These are phyloP conservation scores for Sesamia inferens DNA, from an alignment of 2,888 invertebrate species.

Conservation along the genomic window DNA sequence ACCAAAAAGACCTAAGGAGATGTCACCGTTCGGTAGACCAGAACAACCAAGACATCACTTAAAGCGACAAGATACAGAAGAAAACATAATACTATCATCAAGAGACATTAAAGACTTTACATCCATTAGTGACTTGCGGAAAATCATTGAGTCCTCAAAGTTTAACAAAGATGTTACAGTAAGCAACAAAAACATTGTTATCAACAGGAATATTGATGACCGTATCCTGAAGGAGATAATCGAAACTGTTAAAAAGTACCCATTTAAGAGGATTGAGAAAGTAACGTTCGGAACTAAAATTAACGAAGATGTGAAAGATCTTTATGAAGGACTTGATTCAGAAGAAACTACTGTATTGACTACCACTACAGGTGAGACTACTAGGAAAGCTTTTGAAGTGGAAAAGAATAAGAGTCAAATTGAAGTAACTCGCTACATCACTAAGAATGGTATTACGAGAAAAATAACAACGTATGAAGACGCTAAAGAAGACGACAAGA, in stretches of 20 bases:
- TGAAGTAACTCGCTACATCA: constrained; percentile 87
- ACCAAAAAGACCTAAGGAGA: constrained; percentile 82
- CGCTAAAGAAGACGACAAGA: constrained; percentile 87
- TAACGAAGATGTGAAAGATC: constrained; percentile 90
- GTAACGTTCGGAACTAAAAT: constrained; percentile 90
- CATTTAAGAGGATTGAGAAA: constrained; percentile 87
- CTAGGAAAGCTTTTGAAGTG: constrained; percentile 85
- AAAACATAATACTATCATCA: constrained; percentile 87
- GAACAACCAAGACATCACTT: constrained; percentile 85
- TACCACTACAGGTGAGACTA: constrained; percentile 80
- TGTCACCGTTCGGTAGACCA: constrained; percentile 84
- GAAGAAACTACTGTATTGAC: constrained; percentile 82
- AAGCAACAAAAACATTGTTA: constrained; percentile 86
- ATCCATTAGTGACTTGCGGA: constrained; percentile 85
- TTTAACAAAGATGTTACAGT: constrained; percentile 84
- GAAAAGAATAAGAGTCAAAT: constrained; percentile 87
- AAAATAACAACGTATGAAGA: constrained; percentile 89
- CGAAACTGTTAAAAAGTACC: constrained; percentile 87
- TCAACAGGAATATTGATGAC: constrained; percentile 86
- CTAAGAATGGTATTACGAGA: constrained; percentile 85
- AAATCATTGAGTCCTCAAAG: constrained; percentile 85
- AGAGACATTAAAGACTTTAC: constrained; percentile 88
- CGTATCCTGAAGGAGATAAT: constrained; percentile 86
- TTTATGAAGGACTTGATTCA: constrained; percentile 85
- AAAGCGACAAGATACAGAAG: constrained; percentile 86